phyloP scores from a whole-genome alignment of 2,888 invertebrate species.

The Panzeria rudis region DNA sequence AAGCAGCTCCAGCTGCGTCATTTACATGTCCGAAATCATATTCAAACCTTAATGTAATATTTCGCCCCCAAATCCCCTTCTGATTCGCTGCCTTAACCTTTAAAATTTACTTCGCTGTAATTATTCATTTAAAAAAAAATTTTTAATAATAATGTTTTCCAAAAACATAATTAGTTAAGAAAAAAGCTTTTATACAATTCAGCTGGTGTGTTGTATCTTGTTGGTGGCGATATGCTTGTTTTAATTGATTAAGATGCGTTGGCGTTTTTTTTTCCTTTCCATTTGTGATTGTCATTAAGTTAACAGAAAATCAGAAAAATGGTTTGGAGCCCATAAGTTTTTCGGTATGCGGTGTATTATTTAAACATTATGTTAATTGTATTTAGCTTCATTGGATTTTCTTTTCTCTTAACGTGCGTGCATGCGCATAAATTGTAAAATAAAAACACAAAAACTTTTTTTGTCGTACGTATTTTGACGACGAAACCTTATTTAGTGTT shows the following conservation, averaged over 20 bases:
- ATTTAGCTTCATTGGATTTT: constrained; percentile 22
- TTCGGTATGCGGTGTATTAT: neutral
- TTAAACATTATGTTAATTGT: constrained; percentile 48
- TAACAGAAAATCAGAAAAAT: neutral
- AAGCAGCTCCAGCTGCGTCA: too few species aligned
- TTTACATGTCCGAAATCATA: neutral
- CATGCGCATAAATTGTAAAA: constrained; percentile 70
- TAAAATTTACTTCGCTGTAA: neutral
- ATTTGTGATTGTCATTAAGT: constrained; percentile 6
- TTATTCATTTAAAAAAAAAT: neutral
- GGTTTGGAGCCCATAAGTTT: neutral
- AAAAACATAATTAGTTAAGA: constrained; percentile 11
- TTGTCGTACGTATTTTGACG: constrained; percentile 18
- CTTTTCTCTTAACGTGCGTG: constrained; percentile 59
- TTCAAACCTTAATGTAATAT: neutral
- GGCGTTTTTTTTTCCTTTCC: constrained; percentile 22
- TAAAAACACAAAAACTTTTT: neutral
- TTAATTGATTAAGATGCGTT: constrained; percentile 58
- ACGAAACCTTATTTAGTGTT: constrained; percentile 70
- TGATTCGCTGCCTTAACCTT: neutral
- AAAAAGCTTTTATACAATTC: neutral
- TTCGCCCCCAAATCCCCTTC: neutral
- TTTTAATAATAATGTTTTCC: neutral
- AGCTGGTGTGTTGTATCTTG: constrained; percentile 11
- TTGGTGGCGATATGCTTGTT: constrained; percentile 24